Evolutionary conservation across 92 coral and sea anemone species (phyloP).

Genomic region (Zoanthus gigantus): DNA sequence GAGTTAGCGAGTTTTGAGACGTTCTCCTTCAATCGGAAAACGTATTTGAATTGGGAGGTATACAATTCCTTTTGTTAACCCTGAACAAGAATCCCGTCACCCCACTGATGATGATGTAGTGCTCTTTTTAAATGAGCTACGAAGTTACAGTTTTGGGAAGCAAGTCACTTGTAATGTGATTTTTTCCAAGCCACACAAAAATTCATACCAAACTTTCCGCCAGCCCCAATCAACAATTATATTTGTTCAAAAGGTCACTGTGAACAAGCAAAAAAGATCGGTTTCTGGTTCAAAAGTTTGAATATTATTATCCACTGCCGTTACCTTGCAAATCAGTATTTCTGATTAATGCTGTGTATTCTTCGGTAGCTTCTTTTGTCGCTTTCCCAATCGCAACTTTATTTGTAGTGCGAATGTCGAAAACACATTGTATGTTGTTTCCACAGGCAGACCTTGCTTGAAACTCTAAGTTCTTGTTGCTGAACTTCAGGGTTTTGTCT

Average conservation of each 20-base stretch:
- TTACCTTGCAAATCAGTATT: slow-evolving; percentile 54
- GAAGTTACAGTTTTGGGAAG: too few species aligned
- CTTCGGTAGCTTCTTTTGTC: slow-evolving; percentile 52
- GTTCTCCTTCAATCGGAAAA: too few species aligned
- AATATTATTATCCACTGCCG: not conserved
- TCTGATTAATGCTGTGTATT: slow-evolving; percentile 57
- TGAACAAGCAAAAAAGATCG: not conserved
- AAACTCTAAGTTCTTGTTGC: slow-evolving; percentile 51
- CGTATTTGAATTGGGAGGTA: too few species aligned
- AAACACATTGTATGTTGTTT: slow-evolving; percentile 71
- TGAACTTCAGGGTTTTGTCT: slow-evolving; percentile 49
- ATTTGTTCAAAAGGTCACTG: not conserved
- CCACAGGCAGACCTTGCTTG: slow-evolving; percentile 73
- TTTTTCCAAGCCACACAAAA: too few species aligned
- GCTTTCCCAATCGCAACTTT: slow-evolving; percentile 74
- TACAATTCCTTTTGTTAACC: too few species aligned
- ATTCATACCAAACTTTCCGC: too few species aligned
- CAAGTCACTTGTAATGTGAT: too few species aligned
- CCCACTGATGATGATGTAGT: too few species aligned
- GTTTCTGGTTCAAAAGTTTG: not conserved
- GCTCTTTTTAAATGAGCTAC: too few species aligned
- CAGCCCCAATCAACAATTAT: too few species aligned
- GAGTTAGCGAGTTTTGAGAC: too few species aligned
- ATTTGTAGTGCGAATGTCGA: slow-evolving; percentile 74
- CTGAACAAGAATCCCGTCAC: too few species aligned